Percentiles rank a stretch among this genome's conserved stretches.
Conservation (phyloP, 2,888 invertebrate genomes). For the Cryptocephalus primarius region DNA sequence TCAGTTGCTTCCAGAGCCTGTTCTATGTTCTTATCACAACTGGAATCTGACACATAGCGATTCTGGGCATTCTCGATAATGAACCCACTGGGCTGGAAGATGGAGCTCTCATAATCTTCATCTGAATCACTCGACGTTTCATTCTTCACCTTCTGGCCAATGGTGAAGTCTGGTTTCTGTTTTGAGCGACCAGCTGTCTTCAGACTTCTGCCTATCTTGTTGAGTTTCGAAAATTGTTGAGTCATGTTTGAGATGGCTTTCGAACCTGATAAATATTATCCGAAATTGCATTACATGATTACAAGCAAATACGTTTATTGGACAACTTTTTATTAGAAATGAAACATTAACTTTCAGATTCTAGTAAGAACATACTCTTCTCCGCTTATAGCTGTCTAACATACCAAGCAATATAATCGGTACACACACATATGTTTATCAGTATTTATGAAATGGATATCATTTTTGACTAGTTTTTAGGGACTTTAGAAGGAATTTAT, state of each 20-base stretch:
- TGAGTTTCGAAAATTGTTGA: conserved; percentile 77
- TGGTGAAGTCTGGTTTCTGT: conserved; percentile 38
- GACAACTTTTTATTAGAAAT: too few relatives aligned
- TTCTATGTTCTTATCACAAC: conserved; percentile 12
- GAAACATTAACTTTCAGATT: too few relatives aligned
- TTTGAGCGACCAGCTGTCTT: conserved; percentile 41
- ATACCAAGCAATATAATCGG: too few relatives aligned
- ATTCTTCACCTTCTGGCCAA: conserved; percentile 28
- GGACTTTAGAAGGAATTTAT: not conserved
- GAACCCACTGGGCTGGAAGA: conserved; percentile 32
- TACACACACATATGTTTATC: too few relatives aligned
- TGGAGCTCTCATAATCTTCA: conserved; percentile 53
- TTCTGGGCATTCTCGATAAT: conserved; percentile 14
- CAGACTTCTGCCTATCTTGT: conserved; percentile 56
- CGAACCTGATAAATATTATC: conserved; percentile 46
- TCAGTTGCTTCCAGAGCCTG: conserved; percentile 30
- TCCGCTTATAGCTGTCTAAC: too few relatives aligned
- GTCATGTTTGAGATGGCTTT: conserved; percentile 79
- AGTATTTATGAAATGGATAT: too few relatives aligned
- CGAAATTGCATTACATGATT: too few relatives aligned
- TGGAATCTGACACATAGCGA: conserved; percentile 16
- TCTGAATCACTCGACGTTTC: conserved; percentile 46
- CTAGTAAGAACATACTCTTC: too few relatives aligned
- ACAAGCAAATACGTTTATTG: too few relatives aligned
- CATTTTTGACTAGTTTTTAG: too few relatives aligned